Conservation (phyloP, 2,797 vertebrate genomes). For the Acipenser transmontanus region DNA sequence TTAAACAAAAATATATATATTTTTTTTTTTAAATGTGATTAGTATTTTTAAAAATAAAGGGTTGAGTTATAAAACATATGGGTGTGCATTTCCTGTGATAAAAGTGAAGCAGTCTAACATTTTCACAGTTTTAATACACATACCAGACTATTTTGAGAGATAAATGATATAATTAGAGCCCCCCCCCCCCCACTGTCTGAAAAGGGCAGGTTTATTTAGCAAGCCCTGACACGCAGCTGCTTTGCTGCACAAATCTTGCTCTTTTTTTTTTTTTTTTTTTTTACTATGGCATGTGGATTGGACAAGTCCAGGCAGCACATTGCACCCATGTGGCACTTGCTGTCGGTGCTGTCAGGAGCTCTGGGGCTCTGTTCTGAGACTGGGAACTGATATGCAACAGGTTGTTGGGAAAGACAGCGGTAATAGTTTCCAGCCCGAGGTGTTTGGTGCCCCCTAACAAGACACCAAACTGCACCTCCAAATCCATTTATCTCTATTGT, state of each 20-base stretch:
- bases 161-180: constrained; percentile 8
- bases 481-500: not conserved
- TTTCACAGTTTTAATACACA: not conserved
- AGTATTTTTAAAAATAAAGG: not conserved
- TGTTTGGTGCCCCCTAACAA: not conserved
- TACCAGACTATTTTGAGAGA: not conserved
- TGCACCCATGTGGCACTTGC: not conserved
- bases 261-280: not conserved
- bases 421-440: not conserved
- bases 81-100: not conserved
- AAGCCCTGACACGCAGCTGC: constrained; percentile 13
- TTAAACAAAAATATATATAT: not conserved
- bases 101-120: not conserved
- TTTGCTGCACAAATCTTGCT: not conserved
- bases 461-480: not conserved
- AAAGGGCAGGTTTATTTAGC: not conserved
- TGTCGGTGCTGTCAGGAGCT: not conserved
- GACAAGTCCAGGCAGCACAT: constrained; percentile 12
- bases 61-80: not conserved
- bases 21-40: not conserved
- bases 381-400: not conserved
- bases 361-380: not conserved
- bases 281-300: not conserved
- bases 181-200: not conserved
- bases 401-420: not conserved